Percentiles rank a stretch among this genome's conserved stretches.
Evolutionary conservation across 2,113 vertebrate genomes (phyloP).

Genomic region (Plecotus auritus): DNA sequence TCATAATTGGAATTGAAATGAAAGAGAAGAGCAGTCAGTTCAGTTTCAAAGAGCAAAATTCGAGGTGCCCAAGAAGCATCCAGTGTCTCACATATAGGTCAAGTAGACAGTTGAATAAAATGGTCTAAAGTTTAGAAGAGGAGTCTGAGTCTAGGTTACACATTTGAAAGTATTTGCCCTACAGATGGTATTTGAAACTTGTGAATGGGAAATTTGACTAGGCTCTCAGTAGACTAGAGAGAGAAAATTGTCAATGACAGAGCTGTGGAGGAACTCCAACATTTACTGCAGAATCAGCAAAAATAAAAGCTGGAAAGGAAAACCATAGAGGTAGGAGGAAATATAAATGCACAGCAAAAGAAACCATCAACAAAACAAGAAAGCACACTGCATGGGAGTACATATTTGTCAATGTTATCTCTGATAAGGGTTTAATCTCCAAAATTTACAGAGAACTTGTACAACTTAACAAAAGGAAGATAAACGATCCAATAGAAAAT

Average conservation of each 20-base stretch:
- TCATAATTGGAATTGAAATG: not conserved
- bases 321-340: not conserved
- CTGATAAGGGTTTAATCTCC: too few relatives aligned
- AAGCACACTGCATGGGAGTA: too few relatives aligned
- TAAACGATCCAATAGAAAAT: too few relatives aligned
- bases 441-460: too few relatives aligned
- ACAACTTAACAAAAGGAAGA: too few relatives aligned
- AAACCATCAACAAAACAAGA: too few relatives aligned
- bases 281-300: not conserved
- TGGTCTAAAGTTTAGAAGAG: not conserved
- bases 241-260: not conserved
- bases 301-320: not conserved
- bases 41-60: not conserved
- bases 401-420: too few relatives aligned
- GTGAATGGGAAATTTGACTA: not conserved
- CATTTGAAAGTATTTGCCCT: not conserved
- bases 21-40: not conserved
- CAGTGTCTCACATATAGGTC: not conserved
- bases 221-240: not conserved
- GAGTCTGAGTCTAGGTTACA: not conserved
- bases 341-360: not conserved
- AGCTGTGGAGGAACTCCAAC: not conserved
- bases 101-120: not conserved
- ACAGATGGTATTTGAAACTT: not conserved
- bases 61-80: not conserved